These are phyloP conservation scores for Cremastinae sp. DNA, from an alignment of 2,888 invertebrate species.

Conservation along the genomic window DNA sequence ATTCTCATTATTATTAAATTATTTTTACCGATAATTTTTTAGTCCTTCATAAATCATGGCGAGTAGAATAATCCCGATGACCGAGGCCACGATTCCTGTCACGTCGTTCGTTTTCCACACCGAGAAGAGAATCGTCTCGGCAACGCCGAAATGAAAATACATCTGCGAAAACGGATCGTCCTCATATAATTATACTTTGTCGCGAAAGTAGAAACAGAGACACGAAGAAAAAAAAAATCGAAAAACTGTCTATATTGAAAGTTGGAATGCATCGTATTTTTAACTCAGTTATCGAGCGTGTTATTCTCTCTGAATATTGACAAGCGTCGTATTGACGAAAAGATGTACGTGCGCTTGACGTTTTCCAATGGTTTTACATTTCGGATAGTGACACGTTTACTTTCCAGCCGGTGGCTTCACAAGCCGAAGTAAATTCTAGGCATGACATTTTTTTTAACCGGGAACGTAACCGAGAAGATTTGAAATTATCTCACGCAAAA, in stretches of 20 bases:
- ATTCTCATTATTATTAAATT: slow-evolving; percentile 1
- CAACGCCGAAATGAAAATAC: slow-evolving; percentile 81
- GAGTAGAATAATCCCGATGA: slow-evolving; percentile 83
- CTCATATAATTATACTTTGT: slow-evolving; percentile 18
- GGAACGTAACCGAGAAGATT: too few species aligned
- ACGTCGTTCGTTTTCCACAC: slow-evolving; percentile 80
- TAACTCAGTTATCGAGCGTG: slow-evolving; percentile 32
- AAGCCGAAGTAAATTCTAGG: slow-evolving; percentile 1
- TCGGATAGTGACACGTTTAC: slow-evolving; percentile 35
- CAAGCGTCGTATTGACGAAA: slow-evolving; percentile 35
- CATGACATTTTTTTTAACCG: neutral
- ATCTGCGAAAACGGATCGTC: slow-evolving; percentile 74
- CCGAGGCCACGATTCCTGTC: slow-evolving; percentile 83
- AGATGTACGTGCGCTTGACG: slow-evolving; percentile 30
- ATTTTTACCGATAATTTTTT: slow-evolving; percentile 82
- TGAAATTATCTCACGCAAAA: too few species aligned
- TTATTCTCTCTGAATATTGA: slow-evolving; percentile 36
- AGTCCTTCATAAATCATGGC: slow-evolving; percentile 85
- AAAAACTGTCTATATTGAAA: neutral
- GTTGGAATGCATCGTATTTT: too few species aligned
- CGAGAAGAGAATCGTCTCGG: slow-evolving; percentile 81
- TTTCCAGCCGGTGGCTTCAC: slow-evolving; percentile 46
- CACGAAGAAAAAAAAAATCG: neutral
- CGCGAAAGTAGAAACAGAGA: neutral
- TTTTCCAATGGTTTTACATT: slow-evolving; percentile 39